These are phyloP conservation scores for Atopsyche davidsoni DNA, from an alignment of 1,140 invertebrate genomes.

Conservation along the genomic window DNA sequence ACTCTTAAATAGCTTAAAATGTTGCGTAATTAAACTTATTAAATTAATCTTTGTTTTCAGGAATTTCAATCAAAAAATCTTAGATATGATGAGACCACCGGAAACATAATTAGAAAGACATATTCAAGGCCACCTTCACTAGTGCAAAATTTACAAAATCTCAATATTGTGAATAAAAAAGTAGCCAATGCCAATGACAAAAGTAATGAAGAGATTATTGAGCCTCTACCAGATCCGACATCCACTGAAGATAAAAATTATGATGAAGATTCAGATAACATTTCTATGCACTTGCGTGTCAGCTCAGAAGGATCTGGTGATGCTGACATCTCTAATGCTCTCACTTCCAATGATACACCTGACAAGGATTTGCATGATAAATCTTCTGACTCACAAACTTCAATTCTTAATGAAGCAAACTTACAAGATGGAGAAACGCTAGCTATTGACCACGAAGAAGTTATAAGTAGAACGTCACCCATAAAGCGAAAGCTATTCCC, in stretches of 20 bases:
- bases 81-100: conserved; percentile 19
- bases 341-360: neutral
- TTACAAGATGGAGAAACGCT: too few relatives aligned
- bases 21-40: neutral
- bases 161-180: conserved; percentile 11
- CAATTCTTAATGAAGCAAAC: too few relatives aligned
- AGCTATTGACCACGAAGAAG: too few relatives aligned
- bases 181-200: conserved; percentile 5
- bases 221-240: neutral
- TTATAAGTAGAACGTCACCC: too few relatives aligned
- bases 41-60: conserved; percentile 12
- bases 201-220: neutral
- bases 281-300: conserved; percentile 16
- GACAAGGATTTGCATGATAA: too few relatives aligned
- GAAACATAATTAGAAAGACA: conserved; percentile 14
- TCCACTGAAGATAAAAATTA: neutral
- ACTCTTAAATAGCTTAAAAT: too few relatives aligned
- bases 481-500: conserved; percentile 21
- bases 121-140: conserved; percentile 11
- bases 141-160: conserved; percentile 11
- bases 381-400: too few relatives aligned
- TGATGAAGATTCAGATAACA: conserved; percentile 9
- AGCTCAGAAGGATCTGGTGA: conserved; percentile 18
- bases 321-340: neutral
- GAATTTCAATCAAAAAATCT: conserved; percentile 20